These are phyloP conservation scores for Catostylus mosaicus DNA, from an alignment of 30 jellyfish, hydroid and myxozoan species.

Conservation along the genomic window DNA sequence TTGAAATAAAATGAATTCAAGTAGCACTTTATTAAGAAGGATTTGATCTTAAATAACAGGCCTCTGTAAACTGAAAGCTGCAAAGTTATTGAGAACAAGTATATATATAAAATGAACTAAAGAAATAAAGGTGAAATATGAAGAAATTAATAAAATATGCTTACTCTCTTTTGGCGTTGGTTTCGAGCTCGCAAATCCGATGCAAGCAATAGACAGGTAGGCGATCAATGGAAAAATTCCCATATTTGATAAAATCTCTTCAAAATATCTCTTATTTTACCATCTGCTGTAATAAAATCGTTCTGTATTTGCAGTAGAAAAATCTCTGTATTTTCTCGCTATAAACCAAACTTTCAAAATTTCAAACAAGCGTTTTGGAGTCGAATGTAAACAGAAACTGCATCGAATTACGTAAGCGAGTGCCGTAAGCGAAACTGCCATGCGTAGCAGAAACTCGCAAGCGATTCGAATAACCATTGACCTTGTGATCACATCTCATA, in stretches of 20 bases:
- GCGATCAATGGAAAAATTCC: not conserved
- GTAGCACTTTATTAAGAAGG: no score
- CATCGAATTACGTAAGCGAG: constrained; percentile 61
- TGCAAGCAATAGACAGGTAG: constrained; percentile 16
- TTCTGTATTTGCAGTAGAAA: no score
- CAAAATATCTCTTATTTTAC: not conserved
- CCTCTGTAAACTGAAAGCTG: no score
- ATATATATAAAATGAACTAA: no score
- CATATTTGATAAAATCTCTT: not conserved
- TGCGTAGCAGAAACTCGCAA: constrained; percentile 46
- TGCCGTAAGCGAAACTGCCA: constrained; percentile 39
- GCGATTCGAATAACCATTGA: constrained; percentile 48
- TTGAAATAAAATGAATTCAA: no score
- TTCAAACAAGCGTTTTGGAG: not conserved
- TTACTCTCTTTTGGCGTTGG: constrained; percentile 55
- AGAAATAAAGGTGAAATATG: no score
- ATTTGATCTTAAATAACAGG: no score
- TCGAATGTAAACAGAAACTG: not conserved
- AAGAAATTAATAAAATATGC: no score
- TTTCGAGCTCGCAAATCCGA: constrained; percentile 27
- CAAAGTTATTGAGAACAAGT: no score
- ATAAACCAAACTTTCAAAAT: not conserved
- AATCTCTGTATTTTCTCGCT: no score
- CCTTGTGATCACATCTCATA: constrained; percentile 64
- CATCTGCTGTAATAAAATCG: not conserved